Percentiles rank a stretch among this genome's conserved stretches.
Conservation (phyloP, 2,888 invertebrate species). For the Onthophagus sagittarius region DNA sequence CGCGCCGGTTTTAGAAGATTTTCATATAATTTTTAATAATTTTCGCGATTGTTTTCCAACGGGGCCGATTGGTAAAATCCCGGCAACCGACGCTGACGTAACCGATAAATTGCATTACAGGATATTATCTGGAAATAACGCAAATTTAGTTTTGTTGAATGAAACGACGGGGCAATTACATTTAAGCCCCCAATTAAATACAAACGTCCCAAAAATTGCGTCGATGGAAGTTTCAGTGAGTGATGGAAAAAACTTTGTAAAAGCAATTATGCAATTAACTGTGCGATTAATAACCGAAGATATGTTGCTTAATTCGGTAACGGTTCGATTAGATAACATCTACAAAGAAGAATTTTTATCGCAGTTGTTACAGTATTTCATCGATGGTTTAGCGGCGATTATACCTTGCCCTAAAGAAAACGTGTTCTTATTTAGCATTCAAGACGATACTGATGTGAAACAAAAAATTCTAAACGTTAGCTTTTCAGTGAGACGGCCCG, state of each 20-base stretch:
- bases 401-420: slow-evolving; percentile 90
- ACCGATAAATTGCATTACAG: slow-evolving; percentile 79
- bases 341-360: slow-evolving; percentile 89
- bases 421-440: slow-evolving; percentile 87
- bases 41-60: slow-evolving; percentile 90
- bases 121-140: slow-evolving; percentile 89
- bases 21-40: slow-evolving; percentile 90
- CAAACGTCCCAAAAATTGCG: slow-evolving; percentile 90
- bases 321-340: slow-evolving; percentile 89
- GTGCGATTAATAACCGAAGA: slow-evolving; percentile 90
- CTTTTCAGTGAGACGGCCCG: slow-evolving; percentile 82
- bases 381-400: slow-evolving; percentile 88
- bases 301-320: slow-evolving; percentile 92
- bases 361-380: slow-evolving; percentile 79
- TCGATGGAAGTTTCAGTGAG: slow-evolving; percentile 91
- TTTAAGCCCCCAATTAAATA: slow-evolving; percentile 88
- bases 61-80: slow-evolving; percentile 86
- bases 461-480: slow-evolving; percentile 89
- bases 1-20: slow-evolving; percentile 86
- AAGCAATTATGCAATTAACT: slow-evolving; percentile 86
- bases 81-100: slow-evolving; percentile 93
- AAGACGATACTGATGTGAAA: slow-evolving; percentile 82
- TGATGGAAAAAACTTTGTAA: slow-evolving; percentile 91
- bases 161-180: slow-evolving; percentile 79
- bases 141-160: slow-evolving; percentile 81